A percentile compares a stretch with the other conserved stretches of the same genome.
phyloP scores from a whole-genome alignment of 2,888 invertebrate species.

The Papilio elwesi region DNA sequence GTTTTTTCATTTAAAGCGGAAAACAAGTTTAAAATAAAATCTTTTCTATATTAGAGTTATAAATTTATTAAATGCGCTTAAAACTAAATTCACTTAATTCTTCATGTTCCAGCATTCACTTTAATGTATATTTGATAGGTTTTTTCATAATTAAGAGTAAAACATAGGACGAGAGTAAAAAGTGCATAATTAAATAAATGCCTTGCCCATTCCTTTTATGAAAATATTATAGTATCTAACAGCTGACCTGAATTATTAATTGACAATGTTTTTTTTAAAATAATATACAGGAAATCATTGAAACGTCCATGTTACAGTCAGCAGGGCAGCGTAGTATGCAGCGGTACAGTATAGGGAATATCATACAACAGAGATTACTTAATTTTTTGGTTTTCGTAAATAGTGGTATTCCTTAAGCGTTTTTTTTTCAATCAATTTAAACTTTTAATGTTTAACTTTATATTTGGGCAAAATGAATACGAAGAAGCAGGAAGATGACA shows the following conservation, averaged over 20 bases:
- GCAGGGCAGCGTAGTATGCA: not conserved
- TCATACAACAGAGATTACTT: not conserved
- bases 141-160: constrained; percentile 7
- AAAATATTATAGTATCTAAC: not conserved
- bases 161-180: not conserved
- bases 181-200: not conserved
- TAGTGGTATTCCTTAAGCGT: too few relatives aligned
- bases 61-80: not conserved
- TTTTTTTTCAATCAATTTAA: too few relatives aligned
- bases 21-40: not conserved
- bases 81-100: not conserved
- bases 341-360: not conserved
- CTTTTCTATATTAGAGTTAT: not conserved
- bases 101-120: not conserved
- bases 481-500: too few relatives aligned
- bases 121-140: constrained; percentile 1
- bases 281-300: not conserved
- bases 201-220: too few relatives aligned
- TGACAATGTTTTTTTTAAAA: not conserved
- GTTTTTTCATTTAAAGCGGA: not conserved
- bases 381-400: too few relatives aligned
- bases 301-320: not conserved
- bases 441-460: too few relatives aligned
- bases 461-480: too few relatives aligned
- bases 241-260: not conserved